Evolutionary conservation across 2,113 vertebrate species (phyloP).

Genomic region (Echinops telfairi): DNA sequence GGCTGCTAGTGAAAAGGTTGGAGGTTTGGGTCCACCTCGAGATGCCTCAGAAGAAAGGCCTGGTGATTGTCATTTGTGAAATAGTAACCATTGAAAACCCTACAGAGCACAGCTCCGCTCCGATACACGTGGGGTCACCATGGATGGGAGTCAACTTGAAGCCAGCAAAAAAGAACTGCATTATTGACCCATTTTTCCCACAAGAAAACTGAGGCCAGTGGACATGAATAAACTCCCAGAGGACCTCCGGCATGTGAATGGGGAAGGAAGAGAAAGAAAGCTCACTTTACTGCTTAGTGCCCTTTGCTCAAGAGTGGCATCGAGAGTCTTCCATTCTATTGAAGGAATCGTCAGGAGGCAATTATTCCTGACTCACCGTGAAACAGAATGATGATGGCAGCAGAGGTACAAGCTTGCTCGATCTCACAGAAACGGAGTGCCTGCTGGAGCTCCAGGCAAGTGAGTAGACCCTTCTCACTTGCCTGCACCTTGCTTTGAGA

Average conservation of each 20-base stretch:
- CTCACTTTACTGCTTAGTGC: background rate
- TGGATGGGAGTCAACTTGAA: background rate
- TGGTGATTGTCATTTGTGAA: background rate
- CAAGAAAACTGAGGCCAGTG: background rate
- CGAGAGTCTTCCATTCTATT: slow-evolving; percentile 4
- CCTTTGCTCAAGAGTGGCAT: slow-evolving; percentile 1
- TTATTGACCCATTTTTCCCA: background rate
- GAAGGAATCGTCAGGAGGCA: background rate
- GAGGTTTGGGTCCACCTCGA: background rate
- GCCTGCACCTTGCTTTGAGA: background rate
- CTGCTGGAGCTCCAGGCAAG: background rate
- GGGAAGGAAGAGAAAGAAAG: background rate
- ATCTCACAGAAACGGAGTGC: background rate
- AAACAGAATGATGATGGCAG: too few species aligned
- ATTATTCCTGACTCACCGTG: background rate
- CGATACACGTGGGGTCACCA: background rate
- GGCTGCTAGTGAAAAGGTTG: background rate
- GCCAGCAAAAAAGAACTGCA: background rate
- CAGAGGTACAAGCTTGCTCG: too few species aligned
- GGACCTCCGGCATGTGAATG: background rate
- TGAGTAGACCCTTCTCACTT: background rate
- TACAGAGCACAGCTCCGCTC: background rate
- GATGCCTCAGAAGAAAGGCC: background rate
- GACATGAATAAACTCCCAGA: background rate
- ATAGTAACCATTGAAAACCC: background rate